phyloP scores from a whole-genome alignment of 2,797 vertebrate genomes.

The Spondyliosoma cantharus region DNA sequence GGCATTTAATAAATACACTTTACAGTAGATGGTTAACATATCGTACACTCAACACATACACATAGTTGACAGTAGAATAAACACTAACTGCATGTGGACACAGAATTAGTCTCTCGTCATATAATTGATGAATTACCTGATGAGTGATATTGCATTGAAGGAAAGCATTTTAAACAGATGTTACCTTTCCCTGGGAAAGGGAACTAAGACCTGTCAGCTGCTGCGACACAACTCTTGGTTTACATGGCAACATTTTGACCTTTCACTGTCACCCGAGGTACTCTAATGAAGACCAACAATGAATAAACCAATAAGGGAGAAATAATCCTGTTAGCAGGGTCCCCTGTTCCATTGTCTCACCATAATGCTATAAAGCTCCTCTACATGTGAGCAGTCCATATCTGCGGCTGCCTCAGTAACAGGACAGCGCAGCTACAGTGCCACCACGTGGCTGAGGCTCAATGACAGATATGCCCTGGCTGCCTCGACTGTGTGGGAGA shows the following conservation, averaged over 20 bases:
- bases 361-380: conserved; percentile 25
- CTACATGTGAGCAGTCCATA: conserved; percentile 24
- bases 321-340: conserved; percentile 18
- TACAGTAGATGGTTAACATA: conserved; percentile 39
- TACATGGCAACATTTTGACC: conserved; percentile 54
- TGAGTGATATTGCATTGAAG: conserved; percentile 18
- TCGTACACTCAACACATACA: conserved; percentile 36
- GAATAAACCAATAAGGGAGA: conserved; percentile 44
- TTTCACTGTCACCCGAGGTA: conserved; percentile 61
- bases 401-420: not conserved
- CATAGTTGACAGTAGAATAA: not conserved
- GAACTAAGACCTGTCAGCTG: conserved; percentile 22
- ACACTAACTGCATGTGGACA: conserved; percentile 16
- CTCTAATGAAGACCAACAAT: conserved; percentile 57
- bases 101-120: not conserved
- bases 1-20: conserved; percentile 60
- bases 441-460: conserved; percentile 60
- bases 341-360: conserved; percentile 35
- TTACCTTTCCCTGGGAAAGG: conserved; percentile 12
- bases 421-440: conserved; percentile 53
- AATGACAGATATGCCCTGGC: not conserved
- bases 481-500: conserved; percentile 31
- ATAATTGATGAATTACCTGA: conserved; percentile 11
- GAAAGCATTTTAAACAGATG: conserved; percentile 17
- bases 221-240: conserved; percentile 39